Conservation (phyloP, 2,113 vertebrate genomes). For the Steatornis caripensis region DNA sequence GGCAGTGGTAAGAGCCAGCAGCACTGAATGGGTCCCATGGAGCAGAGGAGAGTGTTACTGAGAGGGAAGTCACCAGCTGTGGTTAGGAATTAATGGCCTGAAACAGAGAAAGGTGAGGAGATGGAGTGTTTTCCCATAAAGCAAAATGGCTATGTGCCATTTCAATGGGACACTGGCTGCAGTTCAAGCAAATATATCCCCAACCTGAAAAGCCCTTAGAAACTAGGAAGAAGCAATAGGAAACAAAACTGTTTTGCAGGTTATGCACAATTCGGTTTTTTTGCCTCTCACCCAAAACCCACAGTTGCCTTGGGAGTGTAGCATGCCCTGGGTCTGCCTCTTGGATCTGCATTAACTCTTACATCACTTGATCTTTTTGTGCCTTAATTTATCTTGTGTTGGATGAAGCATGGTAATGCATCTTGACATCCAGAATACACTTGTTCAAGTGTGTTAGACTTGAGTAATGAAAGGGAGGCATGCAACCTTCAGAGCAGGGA, state of each 20-base stretch:
- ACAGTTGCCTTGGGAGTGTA: neutral
- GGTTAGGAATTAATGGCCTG: neutral
- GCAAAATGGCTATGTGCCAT: neutral
- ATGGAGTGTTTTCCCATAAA: neutral
- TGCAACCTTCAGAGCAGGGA: neutral
- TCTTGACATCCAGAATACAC: neutral
- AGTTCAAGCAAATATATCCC: neutral
- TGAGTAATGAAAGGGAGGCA: neutral
- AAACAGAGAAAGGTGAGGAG: neutral
- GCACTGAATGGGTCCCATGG: fast-evolving
- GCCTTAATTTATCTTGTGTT: neutral
- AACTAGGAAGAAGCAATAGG: neutral
- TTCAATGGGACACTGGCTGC: neutral
- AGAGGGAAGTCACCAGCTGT: neutral
- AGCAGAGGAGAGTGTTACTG: neutral
- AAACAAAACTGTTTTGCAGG: neutral
- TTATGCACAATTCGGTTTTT: neutral
- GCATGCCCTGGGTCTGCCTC: neutral
- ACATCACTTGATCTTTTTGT: neutral
- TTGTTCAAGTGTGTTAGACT: neutral
- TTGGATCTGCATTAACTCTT: neutral
- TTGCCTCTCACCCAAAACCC: neutral
- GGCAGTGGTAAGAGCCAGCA: neutral
- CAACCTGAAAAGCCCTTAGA: neutral
- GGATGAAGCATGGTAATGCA: neutral